Conservation (phyloP, 2,113 vertebrate species). For the Prionailurus viverrinus region DNA sequence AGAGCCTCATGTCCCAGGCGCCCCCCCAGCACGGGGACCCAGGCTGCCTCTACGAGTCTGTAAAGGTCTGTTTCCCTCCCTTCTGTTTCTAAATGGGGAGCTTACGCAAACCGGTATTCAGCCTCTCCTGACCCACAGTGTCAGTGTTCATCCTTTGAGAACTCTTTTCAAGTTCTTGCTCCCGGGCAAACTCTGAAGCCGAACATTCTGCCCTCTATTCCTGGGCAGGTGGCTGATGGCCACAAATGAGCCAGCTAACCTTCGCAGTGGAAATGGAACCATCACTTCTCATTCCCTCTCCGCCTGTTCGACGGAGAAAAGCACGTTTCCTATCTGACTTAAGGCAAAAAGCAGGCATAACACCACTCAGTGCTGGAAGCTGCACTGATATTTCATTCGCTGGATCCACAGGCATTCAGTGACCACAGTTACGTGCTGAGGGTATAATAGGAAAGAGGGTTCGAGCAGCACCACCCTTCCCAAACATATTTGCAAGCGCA, state of each 20-base stretch:
- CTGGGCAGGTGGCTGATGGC: not conserved
- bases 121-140: rapidly evolving
- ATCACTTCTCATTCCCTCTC: rapidly evolving
- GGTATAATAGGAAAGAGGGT: not conserved
- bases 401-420: rapidly evolving
- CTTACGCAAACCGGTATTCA: rapidly evolving
- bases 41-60: rapidly evolving
- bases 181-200: not conserved
- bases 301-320: not conserved
- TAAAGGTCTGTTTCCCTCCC: rapidly evolving
- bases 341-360: rapidly evolving
- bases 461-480: rapidly evolving
- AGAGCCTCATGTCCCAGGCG: rapidly evolving
- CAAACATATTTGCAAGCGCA: not conserved
- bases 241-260: not conserved
- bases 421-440: rapidly evolving
- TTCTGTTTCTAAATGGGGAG: not conserved
- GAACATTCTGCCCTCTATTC: not conserved
- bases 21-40: rapidly evolving
- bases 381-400: rapidly evolving
- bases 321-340: rapidly evolving
- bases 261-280: not conserved
- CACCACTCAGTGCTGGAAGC: not conserved
- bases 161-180: not conserved
- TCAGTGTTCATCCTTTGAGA: too few species aligned